phyloP scores from a whole-genome alignment of 2,888 invertebrate species.

The Macrophya annulata region DNA sequence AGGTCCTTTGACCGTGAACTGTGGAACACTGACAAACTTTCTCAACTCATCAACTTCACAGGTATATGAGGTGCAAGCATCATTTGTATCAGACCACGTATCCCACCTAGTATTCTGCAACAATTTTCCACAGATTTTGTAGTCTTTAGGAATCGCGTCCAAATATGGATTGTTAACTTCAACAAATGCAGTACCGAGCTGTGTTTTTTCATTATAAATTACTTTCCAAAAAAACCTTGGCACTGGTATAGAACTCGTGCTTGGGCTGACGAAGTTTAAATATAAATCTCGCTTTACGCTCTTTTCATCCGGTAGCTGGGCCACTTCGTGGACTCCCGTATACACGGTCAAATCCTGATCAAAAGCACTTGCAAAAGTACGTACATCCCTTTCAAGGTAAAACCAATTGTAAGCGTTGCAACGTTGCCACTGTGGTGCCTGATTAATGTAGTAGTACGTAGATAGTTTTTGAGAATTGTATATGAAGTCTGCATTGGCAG shows the following conservation, averaged over 20 bases:
- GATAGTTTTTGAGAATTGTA: slow-evolving; percentile 82
- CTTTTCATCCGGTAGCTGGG: slow-evolving; percentile 82
- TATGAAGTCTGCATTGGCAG: slow-evolving; percentile 84
- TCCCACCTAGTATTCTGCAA: too few relatives aligned
- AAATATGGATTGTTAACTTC: slow-evolving; percentile 80
- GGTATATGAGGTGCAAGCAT: too few relatives aligned
- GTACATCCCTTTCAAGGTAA: slow-evolving; percentile 79
- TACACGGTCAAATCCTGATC: slow-evolving; percentile 79
- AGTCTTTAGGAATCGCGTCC: too few relatives aligned
- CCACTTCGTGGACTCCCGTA: slow-evolving; percentile 83
- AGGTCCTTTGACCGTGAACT: neutral
- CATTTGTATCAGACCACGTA: too few relatives aligned
- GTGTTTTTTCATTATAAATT: slow-evolving; percentile 73
- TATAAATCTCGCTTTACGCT: slow-evolving; percentile 79
- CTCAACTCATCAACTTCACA: too few relatives aligned
- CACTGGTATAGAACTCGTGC: slow-evolving; percentile 75
- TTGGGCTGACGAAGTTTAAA: slow-evolving; percentile 75
- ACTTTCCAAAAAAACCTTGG: slow-evolving; percentile 80
- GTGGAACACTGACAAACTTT: neutral
- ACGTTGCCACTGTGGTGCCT: slow-evolving; percentile 86
- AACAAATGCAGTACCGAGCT: slow-evolving; percentile 76
- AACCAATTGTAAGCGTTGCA: slow-evolving; percentile 84
- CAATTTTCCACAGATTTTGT: too few relatives aligned
- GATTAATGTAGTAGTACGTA: slow-evolving; percentile 85
- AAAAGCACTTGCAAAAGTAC: slow-evolving; percentile 78